Conservation (phyloP, 2,888 invertebrate genomes). For the Drosophila ustulata region DNA sequence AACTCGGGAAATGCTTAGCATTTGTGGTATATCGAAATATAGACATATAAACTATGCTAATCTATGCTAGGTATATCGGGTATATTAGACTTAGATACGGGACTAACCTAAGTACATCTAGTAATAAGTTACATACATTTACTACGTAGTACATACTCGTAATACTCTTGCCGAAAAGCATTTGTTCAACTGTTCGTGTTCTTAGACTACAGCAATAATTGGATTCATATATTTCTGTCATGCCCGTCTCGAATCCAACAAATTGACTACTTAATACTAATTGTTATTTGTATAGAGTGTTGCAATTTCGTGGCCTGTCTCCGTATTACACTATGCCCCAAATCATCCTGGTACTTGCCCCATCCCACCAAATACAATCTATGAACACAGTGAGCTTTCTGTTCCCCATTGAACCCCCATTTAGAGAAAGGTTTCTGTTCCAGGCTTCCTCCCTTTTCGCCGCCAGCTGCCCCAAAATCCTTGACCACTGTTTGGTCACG, state of each 20-base stretch:
- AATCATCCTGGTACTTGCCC: slow-evolving; percentile 15
- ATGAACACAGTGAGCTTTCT: slow-evolving; percentile 80
- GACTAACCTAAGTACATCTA: slow-evolving; percentile 53
- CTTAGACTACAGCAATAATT: slow-evolving; percentile 24
- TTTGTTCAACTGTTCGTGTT: slow-evolving; percentile 12
- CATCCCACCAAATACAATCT: slow-evolving; percentile 51
- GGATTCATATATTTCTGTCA: background rate
- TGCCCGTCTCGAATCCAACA: slow-evolving; percentile 44
- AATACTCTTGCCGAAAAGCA: slow-evolving; percentile 46
- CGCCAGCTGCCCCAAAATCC: slow-evolving; percentile 45
- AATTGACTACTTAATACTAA: slow-evolving; percentile 80
- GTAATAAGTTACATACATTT: slow-evolving; percentile 53
- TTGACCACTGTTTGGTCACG: slow-evolving; percentile 64
- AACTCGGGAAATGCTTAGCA: slow-evolving; percentile 69
- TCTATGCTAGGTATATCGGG: slow-evolving; percentile 37
- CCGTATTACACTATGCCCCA: slow-evolving; percentile 33
- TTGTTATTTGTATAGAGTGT: slow-evolving; percentile 42
- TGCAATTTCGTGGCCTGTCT: slow-evolving; percentile 16
- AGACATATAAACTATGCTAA: slow-evolving; percentile 54
- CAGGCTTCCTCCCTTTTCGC: slow-evolving; percentile 16
- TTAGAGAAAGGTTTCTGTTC: slow-evolving; percentile 77
- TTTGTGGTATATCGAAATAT: slow-evolving; percentile 59
- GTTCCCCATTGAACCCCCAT: slow-evolving; percentile 33
- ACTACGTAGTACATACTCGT: slow-evolving; percentile 32
- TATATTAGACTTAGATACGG: slow-evolving; percentile 34